Conservation (phyloP, 2,113 vertebrate species). For the Hypocryptadius cinnamomeus region DNA sequence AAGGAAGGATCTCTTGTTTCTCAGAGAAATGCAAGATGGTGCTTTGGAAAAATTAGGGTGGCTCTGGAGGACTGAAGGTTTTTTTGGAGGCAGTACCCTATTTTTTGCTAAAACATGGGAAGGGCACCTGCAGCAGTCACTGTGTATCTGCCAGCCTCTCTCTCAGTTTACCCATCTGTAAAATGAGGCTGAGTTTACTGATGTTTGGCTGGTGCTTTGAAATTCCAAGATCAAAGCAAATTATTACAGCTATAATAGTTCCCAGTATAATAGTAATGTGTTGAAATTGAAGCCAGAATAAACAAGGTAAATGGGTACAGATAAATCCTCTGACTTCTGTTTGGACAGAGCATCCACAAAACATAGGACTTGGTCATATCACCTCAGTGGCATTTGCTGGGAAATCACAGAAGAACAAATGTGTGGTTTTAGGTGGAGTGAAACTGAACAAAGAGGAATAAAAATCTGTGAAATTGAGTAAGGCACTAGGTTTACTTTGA, state of each 20-base stretch:
- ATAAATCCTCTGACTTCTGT: conserved; percentile 29
- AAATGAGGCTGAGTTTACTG: conserved; percentile 23
- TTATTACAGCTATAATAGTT: conserved; percentile 19
- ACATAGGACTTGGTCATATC: neutral
- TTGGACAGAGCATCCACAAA: neutral
- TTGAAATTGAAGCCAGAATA: conserved; percentile 28
- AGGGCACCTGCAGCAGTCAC: neutral
- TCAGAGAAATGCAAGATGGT: neutral
- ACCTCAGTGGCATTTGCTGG: neutral
- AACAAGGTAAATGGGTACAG: conserved; percentile 26
- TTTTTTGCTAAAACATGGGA: neutral
- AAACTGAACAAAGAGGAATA: neutral
- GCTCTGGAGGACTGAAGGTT: neutral
- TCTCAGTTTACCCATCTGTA: conserved; percentile 18
- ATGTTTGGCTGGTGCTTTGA: conserved; percentile 44
- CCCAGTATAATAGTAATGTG: conserved; percentile 11
- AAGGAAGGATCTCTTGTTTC: neutral
- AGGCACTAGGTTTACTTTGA: neutral
- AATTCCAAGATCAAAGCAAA: conserved; percentile 49
- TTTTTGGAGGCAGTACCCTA: neutral
- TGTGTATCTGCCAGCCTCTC: neutral
- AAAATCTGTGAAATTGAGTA: neutral
- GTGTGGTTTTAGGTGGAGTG: neutral
- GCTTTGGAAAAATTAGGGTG: neutral
- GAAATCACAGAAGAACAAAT: neutral